Conservation (phyloP, 1,140 invertebrate species). For the Drosophila asahinai region DNA sequence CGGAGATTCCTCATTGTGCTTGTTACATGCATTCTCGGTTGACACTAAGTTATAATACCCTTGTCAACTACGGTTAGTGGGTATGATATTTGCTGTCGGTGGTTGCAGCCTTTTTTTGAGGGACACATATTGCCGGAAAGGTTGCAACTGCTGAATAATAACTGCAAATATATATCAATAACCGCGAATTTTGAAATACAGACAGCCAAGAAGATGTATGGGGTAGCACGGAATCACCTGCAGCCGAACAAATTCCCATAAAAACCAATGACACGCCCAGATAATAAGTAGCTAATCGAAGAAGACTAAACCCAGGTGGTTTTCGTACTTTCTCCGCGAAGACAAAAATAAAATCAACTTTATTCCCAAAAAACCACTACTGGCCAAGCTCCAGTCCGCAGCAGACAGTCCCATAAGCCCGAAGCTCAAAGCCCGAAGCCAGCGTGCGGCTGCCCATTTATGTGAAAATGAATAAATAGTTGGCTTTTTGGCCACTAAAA, state of each 20-base stretch:
- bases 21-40: no score
- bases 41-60: no score
- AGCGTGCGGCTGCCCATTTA: slow-evolving; percentile 51
- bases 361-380: slow-evolving; percentile 20
- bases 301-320: slow-evolving; percentile 36
- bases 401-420: neutral
- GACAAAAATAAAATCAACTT: slow-evolving; percentile 35
- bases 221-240: neutral
- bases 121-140: neutral
- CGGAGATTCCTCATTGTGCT: no score
- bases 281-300: slow-evolving; percentile 34
- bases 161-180: neutral
- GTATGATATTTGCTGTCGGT: neutral
- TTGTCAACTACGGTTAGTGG: no score
- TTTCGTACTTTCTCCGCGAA: slow-evolving; percentile 64
- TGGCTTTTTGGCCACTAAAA: slow-evolving; percentile 50
- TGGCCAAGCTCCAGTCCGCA: slow-evolving; percentile 6
- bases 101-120: neutral
- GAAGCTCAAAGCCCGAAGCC: neutral
- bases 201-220: neutral
- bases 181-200: slow-evolving; percentile 60
- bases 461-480: slow-evolving; percentile 68
- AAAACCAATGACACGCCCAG: slow-evolving; percentile 35
- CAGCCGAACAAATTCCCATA: neutral
- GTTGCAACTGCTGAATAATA: neutral